These are phyloP conservation scores for Drosophila arizonae DNA, from an alignment of 1,140 invertebrate genomes.

Conservation along the genomic window DNA sequence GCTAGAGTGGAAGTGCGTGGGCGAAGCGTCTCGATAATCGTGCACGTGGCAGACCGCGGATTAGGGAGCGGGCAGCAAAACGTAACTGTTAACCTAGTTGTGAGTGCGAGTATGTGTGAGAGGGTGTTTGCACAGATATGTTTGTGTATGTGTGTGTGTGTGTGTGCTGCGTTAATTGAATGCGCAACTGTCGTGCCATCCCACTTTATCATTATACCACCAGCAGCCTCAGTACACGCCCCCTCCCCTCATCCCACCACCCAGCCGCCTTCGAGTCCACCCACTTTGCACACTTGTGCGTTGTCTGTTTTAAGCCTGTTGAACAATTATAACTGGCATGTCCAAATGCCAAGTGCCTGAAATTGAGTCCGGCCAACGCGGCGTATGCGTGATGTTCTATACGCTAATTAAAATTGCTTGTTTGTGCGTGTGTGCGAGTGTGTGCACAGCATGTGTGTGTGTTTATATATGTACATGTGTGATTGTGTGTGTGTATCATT, in stretches of 20 bases:
- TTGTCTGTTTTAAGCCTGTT: constrained; percentile 74
- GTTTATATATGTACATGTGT: constrained; percentile 12
- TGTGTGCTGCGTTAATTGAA: constrained; percentile 69
- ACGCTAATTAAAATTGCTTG: constrained; percentile 76
- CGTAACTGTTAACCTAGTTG: constrained; percentile 65
- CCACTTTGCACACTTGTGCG: constrained; percentile 27
- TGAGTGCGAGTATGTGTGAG: constrained; percentile 5
- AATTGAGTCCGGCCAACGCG: constrained; percentile 73
- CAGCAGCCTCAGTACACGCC: constrained; percentile 1
- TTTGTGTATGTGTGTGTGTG: constrained; percentile 34
- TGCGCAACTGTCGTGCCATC: constrained; percentile 69
- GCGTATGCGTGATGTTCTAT: constrained; percentile 77
- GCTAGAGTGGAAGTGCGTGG: neutral
- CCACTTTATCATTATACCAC: constrained; percentile 30
- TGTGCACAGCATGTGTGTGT: constrained; percentile 5
- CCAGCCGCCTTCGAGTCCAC: neutral
- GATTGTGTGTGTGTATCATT: constrained; percentile 8
- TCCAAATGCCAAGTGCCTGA: constrained; percentile 79
- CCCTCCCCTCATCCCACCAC: too few species aligned
- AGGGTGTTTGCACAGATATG: constrained; percentile 8
- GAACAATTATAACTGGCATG: constrained; percentile 76
- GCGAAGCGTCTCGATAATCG: constrained; percentile 67
- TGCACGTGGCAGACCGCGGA: constrained; percentile 46
- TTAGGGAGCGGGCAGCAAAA: constrained; percentile 34
- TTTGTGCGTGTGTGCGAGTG: constrained; percentile 11